These are phyloP conservation scores for Plotosus lineatus DNA, from an alignment of 2,113 vertebrate genomes.

Conservation along the genomic window DNA sequence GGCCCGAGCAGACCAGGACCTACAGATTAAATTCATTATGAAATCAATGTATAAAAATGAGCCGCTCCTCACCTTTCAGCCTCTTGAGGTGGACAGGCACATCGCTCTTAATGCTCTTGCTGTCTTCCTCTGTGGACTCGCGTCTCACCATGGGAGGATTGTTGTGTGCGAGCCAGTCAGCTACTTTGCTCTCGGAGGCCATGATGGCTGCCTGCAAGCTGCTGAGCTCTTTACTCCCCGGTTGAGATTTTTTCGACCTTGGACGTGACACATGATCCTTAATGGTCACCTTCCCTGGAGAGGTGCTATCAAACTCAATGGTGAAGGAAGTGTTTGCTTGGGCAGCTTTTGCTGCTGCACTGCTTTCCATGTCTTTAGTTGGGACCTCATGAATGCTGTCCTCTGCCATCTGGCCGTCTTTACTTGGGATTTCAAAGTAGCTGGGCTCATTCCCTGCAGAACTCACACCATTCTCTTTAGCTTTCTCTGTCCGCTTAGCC, in stretches of 20 bases:
- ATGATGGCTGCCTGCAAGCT: constrained; percentile 94
- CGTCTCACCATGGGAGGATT: constrained; percentile 88
- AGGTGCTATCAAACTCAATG: constrained; percentile 95
- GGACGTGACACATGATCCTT: constrained; percentile 93
- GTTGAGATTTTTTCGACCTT: constrained; percentile 81
- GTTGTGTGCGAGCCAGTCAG: constrained; percentile 98
- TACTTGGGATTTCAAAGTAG: constrained; percentile 95
- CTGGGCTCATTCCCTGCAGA: constrained; percentile 83
- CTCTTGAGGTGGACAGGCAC: constrained; percentile 93
- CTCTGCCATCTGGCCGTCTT: constrained; percentile 84
- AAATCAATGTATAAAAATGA: background rate
- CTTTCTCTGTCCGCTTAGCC: constrained; percentile 78
- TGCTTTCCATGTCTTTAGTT: constrained; percentile 87
- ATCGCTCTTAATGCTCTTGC: constrained; percentile 97
- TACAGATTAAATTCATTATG: background rate
- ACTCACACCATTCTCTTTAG: constrained; percentile 80
- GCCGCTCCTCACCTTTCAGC: constrained; percentile 84
- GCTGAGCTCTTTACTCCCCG: constrained; percentile 82
- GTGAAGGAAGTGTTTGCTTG: constrained; percentile 97
- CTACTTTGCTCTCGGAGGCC: constrained; percentile 96
- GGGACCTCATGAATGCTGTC: constrained; percentile 90
- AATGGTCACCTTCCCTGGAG: constrained; percentile 97
- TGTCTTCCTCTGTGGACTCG: constrained; percentile 91
- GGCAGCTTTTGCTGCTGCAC: constrained; percentile 65
- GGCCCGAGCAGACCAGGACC: background rate